Percentiles rank a stretch among this genome's conserved stretches.
These are phyloP conservation scores for Erebia aethiops DNA, from an alignment of 2,888 invertebrate species.

Conservation along the genomic window DNA sequence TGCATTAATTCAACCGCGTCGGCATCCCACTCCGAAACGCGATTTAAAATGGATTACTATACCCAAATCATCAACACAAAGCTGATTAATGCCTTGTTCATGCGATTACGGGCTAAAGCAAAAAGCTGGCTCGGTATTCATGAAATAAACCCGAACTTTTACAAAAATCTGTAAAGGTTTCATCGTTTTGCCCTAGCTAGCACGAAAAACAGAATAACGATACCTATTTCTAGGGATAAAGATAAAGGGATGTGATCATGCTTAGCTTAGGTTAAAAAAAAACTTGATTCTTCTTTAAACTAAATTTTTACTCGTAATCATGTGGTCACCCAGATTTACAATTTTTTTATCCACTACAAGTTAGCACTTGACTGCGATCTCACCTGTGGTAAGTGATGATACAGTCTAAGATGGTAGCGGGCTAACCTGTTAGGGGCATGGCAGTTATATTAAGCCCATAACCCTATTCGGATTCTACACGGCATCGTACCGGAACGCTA, in stretches of 20 bases:
- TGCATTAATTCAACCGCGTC: slow-evolving; percentile 30
- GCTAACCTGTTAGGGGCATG: too few species aligned
- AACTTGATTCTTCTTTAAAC: too few species aligned
- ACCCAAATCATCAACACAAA: slow-evolving; percentile 39
- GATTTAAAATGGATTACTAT: slow-evolving; percentile 42
- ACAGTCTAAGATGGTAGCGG: too few species aligned
- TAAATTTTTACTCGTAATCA: too few species aligned
- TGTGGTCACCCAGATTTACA: too few species aligned
- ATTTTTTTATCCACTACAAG: too few species aligned
- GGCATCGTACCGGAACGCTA: too few species aligned
- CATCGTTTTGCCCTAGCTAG: slow-evolving; percentile 5
- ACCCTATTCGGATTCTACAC: too few species aligned
- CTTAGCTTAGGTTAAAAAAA: not conserved
- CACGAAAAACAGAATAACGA: slow-evolving; percentile 8
- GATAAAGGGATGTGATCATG: not conserved
- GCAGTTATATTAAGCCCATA: too few species aligned
- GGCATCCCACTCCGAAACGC: slow-evolving; percentile 30
- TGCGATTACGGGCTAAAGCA: slow-evolving; percentile 30
- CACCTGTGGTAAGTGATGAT: too few species aligned
- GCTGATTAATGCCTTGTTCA: slow-evolving; percentile 40
- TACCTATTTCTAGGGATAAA: too few species aligned
- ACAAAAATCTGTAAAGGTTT: slow-evolving; percentile 12
- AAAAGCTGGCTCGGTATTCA: slow-evolving; percentile 25
- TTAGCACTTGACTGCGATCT: too few species aligned
- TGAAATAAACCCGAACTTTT: slow-evolving; percentile 13